Evolutionary conservation across 2,113 vertebrate genomes (phyloP).

Genomic region (Otis tarda): DNA sequence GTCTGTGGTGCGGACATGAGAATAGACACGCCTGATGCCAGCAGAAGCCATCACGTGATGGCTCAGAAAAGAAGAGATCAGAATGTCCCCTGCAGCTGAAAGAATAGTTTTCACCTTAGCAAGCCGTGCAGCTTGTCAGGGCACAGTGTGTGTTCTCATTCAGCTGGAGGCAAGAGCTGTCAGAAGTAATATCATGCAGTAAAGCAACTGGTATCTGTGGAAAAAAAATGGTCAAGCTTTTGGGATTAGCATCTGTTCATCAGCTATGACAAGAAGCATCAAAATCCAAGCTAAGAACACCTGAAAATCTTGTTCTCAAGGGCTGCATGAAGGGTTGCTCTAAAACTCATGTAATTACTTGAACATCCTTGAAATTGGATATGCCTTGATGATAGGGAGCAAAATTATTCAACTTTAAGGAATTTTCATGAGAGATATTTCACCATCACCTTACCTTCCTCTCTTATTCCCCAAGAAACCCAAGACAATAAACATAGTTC

Average conservation of each 20-base stretch:
- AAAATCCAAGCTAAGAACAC: neutral
- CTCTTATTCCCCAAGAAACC: neutral
- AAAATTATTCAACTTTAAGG: neutral
- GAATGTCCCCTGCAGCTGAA: neutral
- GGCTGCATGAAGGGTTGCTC: neutral
- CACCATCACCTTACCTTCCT: neutral
- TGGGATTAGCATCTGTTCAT: neutral
- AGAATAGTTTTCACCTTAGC: neutral
- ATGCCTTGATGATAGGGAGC: neutral
- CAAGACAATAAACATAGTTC: neutral
- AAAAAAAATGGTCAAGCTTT: neutral
- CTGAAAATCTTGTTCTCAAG: neutral
- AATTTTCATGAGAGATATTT: neutral
- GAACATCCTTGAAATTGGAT: neutral
- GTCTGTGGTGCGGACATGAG: neutral
- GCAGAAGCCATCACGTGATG: neutral
- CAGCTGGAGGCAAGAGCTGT: neutral
- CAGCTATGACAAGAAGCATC: neutral
- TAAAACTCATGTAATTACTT: neutral
- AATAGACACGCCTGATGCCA: neutral
- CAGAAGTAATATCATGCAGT: neutral
- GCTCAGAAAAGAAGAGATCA: neutral
- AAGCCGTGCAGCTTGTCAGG: neutral
- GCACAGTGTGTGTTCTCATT: neutral
- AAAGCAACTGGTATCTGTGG: neutral